These are phyloP conservation scores for Tiliqua scincoides DNA, from an alignment of 2,113 vertebrate genomes.

Conservation along the genomic window DNA sequence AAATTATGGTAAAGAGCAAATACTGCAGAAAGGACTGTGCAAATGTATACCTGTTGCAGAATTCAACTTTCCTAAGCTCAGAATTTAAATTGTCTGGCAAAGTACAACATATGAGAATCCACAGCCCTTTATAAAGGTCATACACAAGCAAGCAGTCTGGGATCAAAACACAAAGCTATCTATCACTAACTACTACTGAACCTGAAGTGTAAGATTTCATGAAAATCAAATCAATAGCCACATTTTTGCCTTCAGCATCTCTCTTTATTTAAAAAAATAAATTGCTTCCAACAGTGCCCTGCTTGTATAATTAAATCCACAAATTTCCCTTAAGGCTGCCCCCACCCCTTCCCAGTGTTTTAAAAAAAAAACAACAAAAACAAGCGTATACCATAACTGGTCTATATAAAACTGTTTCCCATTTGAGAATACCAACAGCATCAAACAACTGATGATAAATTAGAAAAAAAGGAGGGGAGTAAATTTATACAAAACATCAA, in stretches of 20 bases:
- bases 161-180: neutral
- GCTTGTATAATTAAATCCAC: neutral
- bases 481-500: neutral
- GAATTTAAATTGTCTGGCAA: too few species aligned
- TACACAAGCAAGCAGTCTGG: neutral
- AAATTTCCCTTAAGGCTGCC: constrained; percentile 7
- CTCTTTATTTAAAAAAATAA: neutral
- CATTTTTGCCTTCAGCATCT: neutral
- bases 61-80: too few species aligned
- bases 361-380: constrained; percentile 17
- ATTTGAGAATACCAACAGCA: constrained; percentile 70
- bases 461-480: neutral
- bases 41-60: too few species aligned
- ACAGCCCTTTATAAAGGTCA: neutral
- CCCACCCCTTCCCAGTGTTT: constrained; percentile 1
- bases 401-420: constrained; percentile 63
- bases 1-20: too few species aligned
- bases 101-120: too few species aligned
- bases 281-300: neutral
- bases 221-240: neutral
- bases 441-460: constrained; percentile 70
- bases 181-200: neutral
- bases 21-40: too few species aligned
- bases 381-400: constrained; percentile 28
- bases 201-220: neutral